These are phyloP conservation scores for Oryzias javanicus DNA, from an alignment of 2,113 vertebrate species.

Conservation along the genomic window DNA sequence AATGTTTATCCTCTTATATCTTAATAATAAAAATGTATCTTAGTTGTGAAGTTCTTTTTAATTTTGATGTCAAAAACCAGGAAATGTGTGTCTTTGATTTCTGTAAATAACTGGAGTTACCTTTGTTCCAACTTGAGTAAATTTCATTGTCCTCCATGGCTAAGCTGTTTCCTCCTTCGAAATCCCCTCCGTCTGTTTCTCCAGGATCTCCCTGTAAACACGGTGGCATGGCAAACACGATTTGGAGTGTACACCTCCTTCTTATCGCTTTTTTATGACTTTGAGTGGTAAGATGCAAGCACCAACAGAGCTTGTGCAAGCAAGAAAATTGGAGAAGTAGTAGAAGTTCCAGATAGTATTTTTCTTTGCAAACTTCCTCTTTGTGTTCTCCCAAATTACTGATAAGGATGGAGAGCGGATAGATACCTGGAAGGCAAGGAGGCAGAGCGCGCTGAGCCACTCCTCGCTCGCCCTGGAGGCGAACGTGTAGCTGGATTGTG, in stretches of 20 bases:
- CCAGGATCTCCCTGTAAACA: conserved; percentile 69
- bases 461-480: conserved; percentile 76
- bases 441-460: conserved; percentile 82
- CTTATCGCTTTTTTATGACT: conserved; percentile 66
- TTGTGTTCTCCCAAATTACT: conserved; percentile 44
- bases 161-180: conserved; percentile 30
- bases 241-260: conserved; percentile 42
- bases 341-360: conserved; percentile 49
- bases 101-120: conserved; percentile 51
- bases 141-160: conserved; percentile 84
- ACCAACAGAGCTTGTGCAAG: conserved; percentile 63
- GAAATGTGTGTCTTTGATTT: no score
- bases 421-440: conserved; percentile 85
- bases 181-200: conserved; percentile 40
- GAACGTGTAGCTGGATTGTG: conserved; percentile 77
- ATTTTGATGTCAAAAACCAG: neutral
- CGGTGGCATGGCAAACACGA: conserved; percentile 48
- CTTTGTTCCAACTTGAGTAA: conserved; percentile 81
- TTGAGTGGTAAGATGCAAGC: conserved; percentile 52
- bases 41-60: no score
- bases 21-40: no score
- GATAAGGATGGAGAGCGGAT: neutral
- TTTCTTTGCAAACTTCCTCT: conserved; percentile 63
- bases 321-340: conserved; percentile 67
- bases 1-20: no score